Evolutionary conservation across 2,888 invertebrate genomes (phyloP).

Genomic region (Leistus spinibarbis): DNA sequence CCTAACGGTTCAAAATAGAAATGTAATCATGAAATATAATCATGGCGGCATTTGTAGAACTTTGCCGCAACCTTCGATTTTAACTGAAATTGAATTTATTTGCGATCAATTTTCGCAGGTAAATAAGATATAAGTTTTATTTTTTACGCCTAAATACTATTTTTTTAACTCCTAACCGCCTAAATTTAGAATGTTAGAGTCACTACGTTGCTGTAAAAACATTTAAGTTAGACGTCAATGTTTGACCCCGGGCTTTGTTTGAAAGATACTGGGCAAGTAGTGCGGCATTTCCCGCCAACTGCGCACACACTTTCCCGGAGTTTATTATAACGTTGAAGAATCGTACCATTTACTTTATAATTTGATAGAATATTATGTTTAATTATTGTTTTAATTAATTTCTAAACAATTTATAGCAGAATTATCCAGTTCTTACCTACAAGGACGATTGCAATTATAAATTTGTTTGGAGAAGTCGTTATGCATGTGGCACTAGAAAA

Average conservation of each 20-base stretch:
- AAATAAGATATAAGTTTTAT: neutral
- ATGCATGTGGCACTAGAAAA: neutral
- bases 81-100: neutral
- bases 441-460: slow-evolving; percentile 2
- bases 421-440: neutral
- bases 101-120: neutral
- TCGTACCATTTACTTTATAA: too few relatives aligned
- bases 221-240: too few relatives aligned
- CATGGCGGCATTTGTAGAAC: neutral
- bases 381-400: neutral
- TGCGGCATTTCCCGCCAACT: too few relatives aligned
- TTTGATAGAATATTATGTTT: too few relatives aligned
- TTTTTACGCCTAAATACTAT: too few relatives aligned
- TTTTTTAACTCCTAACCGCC: too few relatives aligned
- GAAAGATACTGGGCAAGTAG: too few relatives aligned
- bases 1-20: neutral
- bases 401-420: neutral
- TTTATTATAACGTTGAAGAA: too few relatives aligned
- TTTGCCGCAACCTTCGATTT: neutral
- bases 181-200: too few relatives aligned
- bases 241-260: too few relatives aligned
- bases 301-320: too few relatives aligned
- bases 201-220: too few relatives aligned
- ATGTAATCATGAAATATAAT: neutral
- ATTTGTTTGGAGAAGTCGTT: neutral